Evolutionary conservation across 2,797 vertebrate genomes (phyloP).

Genomic region (Scleropages formosus): DNA sequence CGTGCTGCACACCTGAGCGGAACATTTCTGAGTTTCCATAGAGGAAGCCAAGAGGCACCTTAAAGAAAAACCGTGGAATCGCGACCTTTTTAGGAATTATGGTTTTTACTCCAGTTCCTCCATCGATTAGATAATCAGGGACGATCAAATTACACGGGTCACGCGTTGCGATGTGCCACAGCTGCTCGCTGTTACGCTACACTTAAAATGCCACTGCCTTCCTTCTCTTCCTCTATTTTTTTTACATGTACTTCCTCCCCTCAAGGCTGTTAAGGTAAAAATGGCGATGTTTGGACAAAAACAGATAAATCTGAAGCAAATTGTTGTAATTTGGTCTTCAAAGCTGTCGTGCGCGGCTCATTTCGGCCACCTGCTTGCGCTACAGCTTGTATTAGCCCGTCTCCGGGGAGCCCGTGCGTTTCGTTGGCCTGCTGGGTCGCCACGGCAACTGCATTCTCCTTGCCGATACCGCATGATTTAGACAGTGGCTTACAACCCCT

Average conservation of each 20-base stretch:
- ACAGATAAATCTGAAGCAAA: conserved; percentile 46
- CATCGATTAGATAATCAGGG: conserved; percentile 26
- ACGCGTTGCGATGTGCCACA: conserved; percentile 28
- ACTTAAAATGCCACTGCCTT: conserved; percentile 17
- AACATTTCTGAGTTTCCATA: too few species aligned
- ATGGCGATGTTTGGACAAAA: conserved; percentile 34
- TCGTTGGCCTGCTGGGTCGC: conserved; percentile 72
- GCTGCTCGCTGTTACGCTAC: conserved; percentile 15
- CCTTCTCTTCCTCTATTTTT: not conserved
- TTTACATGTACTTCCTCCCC: conserved; percentile 14
- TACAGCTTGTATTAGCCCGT: conserved; percentile 71
- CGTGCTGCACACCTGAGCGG: not conserved
- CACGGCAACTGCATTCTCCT: conserved; percentile 75
- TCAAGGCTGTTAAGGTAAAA: conserved; percentile 27
- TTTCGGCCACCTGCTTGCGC: conserved; percentile 76
- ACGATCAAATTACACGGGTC: conserved; percentile 21
- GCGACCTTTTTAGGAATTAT: conserved; percentile 10
- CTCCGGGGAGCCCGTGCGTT: conserved; percentile 66
- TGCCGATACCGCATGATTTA: conserved; percentile 57
- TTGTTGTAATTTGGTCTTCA: conserved; percentile 61
- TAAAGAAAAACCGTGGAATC: not conserved
- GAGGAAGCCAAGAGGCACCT: too few species aligned
- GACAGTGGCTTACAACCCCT: conserved; percentile 62
- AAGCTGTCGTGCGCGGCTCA: conserved; percentile 62
- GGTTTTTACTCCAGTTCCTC: not conserved